Base-by-base conservation (phyloP, 2,113 vertebrate genomes). In the Pedetes capensis region DNA sequence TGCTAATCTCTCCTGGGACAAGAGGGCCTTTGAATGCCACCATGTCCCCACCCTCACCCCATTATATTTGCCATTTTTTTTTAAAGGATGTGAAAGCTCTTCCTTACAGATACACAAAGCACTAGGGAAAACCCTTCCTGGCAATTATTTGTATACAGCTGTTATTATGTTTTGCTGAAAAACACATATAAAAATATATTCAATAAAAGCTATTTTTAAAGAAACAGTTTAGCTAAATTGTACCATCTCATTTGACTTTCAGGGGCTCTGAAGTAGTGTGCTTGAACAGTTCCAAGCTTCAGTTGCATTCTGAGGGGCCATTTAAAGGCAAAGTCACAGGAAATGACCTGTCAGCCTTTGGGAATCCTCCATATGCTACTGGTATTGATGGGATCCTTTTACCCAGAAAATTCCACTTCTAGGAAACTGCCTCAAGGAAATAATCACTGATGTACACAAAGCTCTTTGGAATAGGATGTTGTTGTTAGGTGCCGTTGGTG, bases 151-250 rank as follows among this genome's bases (percentile, higher is more conserved):
- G 49, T 83, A 83, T n/a, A 84, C 8, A 59, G 55, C 81, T 95
- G n/a, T 51, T 78, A 91, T 95, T 95, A 78, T 81, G 68, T 79
- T 94, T 96, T 93, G 37, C 86, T 88, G 44, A 91, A 92, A 92
- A 93, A 68, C n/a, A 95, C 87, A 90, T 75, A 39, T 59, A 63
- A 96, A 80, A 82, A 71, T 68, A 79, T 23, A 66, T 79, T 91
- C 72, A 59, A 32, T 39, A 69, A 32, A 79, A 95, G 61, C 66
- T 68, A 84, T 75, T 81, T 66, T 84, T n/a, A 93, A 64, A 91
- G 44, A 94, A 80, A 37, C 25, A 75, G 37, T 87, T 81, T 53
- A 64, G n/a, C 37, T 32, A 27, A 83, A 68, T 27, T 57, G 11
- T 51, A 37, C 71, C 53, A 22, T 64, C 69, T 84, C n/a, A 6